Conservation (phyloP, 2,888 invertebrate genomes). For the Aporophyla lueneburgensis region DNA sequence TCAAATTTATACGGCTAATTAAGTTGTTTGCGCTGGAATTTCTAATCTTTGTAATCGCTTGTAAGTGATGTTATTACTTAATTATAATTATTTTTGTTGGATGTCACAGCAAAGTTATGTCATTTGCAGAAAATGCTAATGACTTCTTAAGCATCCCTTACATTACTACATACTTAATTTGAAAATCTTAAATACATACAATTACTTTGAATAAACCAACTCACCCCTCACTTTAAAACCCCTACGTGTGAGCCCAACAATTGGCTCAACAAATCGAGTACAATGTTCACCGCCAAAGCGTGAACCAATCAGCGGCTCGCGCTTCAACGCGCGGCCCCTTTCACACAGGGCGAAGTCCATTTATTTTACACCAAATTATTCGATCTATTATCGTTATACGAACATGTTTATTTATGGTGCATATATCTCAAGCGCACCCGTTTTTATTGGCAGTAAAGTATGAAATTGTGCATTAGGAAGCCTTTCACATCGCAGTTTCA, state of each 20-base stretch:
- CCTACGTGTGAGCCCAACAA: constrained; percentile 60
- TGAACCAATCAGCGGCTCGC: constrained; percentile 76
- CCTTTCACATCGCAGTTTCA: constrained; percentile 85
- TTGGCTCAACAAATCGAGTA: constrained; percentile 71
- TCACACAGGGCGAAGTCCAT: constrained; percentile 77
- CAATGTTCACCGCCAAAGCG: constrained; percentile 71
- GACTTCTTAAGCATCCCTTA: neutral
- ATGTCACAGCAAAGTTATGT: constrained; percentile 32
- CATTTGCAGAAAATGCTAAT: constrained; percentile 41
- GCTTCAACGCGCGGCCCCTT: constrained; percentile 66
- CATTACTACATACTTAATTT: neutral
- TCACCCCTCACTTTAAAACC: constrained; percentile 41
- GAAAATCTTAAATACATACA: neutral
- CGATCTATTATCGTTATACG: constrained; percentile 85
- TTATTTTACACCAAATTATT: constrained; percentile 86
- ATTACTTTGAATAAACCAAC: constrained; percentile 1
- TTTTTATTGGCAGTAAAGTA: constrained; percentile 88
- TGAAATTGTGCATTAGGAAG: constrained; percentile 87
- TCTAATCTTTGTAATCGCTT: constrained; percentile 66
- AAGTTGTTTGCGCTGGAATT: constrained; percentile 68
- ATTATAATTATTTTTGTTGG: constrained; percentile 60
- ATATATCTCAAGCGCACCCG: constrained; percentile 79
- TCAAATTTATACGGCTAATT: constrained; percentile 76
- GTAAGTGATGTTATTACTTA: constrained; percentile 62
- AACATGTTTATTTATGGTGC: constrained; percentile 85